Evolutionary conservation across 2,888 invertebrate species (phyloP).

Genomic region (Apotomis capreana): DNA sequence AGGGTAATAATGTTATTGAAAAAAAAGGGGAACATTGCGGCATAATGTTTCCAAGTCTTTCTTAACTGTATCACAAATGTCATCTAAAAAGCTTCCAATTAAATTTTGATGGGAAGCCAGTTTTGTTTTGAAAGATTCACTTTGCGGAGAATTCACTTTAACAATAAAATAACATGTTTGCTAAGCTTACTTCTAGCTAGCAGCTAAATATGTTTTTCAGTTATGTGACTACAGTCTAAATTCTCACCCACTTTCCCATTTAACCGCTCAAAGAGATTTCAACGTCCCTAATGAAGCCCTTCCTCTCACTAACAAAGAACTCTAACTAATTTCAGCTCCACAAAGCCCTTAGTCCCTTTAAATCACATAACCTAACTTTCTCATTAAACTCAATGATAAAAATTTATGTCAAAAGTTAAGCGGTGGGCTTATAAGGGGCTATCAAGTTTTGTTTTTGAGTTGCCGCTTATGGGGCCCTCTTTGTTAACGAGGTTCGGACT

Average conservation of each 20-base stretch:
- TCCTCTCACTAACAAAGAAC: constrained; percentile 16
- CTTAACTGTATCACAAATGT: too few species aligned
- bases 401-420: constrained; percentile 77
- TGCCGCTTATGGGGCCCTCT: constrained; percentile 30
- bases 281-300: background rate
- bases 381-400: constrained; percentile 67
- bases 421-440: constrained; percentile 53
- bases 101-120: too few species aligned
- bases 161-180: too few species aligned
- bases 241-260: background rate
- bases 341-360: constrained; percentile 49
- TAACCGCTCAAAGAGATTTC: background rate
- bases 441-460: constrained; percentile 45
- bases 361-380: constrained; percentile 65
- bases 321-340: constrained; percentile 42
- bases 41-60: too few species aligned
- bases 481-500: constrained; percentile 38
- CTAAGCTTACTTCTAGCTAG: too few species aligned
- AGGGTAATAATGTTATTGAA: too few species aligned
- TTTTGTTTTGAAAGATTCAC: too few species aligned
- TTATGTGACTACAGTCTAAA: background rate
- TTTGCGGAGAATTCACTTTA: too few species aligned
- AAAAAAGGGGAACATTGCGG: too few species aligned
- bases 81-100: too few species aligned
- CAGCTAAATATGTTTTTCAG: too few species aligned